Base-by-base conservation (phyloP, 2,797 vertebrate genomes). In the Manis crassicaudata region DNA sequence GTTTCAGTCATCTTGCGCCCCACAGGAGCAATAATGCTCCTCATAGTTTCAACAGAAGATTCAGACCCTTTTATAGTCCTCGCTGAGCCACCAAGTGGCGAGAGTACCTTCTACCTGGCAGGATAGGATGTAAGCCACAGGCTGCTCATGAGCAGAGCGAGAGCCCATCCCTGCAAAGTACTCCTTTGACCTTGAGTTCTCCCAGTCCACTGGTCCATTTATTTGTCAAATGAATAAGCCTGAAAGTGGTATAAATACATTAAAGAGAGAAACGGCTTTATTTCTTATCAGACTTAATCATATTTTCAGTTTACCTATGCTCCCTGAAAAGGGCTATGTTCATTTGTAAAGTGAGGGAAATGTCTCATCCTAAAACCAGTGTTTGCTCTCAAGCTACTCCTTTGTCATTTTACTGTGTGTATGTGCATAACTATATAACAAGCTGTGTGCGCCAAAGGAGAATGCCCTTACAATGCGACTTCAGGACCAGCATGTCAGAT, bases 261-360 rank as follows among this genome's bases (percentile, higher is more conserved):
- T 50, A 35, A 76, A 75, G 54, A 93, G 62, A 88, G 54, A 90
- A 90, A 87, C 90, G 52, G 62, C 63, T 80, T 46, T 75, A 63
- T 67, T 70, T 84, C 35, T 90, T n/a, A 72, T 92, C 62, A 89
- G 79, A 76, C 91, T 91, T 94, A 92, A 95, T 95, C 70, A n/a
- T 65, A 46, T 92, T 84, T 63, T 89, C 50, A 58, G 20, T 92
- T 96, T 95, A 75, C 88, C 35, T 62, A 5, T 27, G 25, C 37
- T 92, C 12, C 12, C 52, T 90, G 75, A 89, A 62, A 92, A 85
- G 40, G 12, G 21, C 81, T 87, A 62, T 88, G 75, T 88, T 92
- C 89, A 65, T 68, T 94, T 97, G 82, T 90, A 81, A 95, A 94
- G 60, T 50, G 76, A 91, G 90, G 58, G 85, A 72, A 93, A 76